Evolutionary conservation across 1,140 invertebrate genomes (phyloP), one percentile per base, ranked within the genome.

Genomic region (Dinothrombium tinctorium): DNA sequence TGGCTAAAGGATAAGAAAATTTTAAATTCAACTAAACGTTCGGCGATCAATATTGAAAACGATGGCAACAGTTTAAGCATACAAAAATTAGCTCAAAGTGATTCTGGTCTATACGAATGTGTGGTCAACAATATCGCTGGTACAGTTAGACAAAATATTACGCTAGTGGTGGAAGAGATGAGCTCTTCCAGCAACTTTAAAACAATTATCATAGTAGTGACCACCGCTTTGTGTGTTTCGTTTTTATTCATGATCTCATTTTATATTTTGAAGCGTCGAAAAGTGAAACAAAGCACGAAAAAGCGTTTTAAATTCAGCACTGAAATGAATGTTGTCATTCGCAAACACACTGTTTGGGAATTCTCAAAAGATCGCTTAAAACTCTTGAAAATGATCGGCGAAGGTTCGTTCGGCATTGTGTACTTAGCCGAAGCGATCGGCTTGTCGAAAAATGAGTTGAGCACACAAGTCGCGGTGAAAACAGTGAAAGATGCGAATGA

Each of bases 401-500:
- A 77, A 26, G 86, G 86, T 33, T 83, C 82, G 4, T 94, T 89
- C 59, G 86, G 84, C 15, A 72, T 83, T 7, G 86, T 94, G 0
- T 70, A 84, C 53, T 87, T 87, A 64, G 86, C 78, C 1, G 25
- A 67, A 65, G 60, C 60, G 8, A 54, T 56, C 37, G 77, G 49
- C 15, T 19, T 49, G 12, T 22, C 31, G 15, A 28, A 40, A 14
- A 26, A 24, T 14, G 45, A 46, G 24, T 8, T 33, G 19, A 28
- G 31, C 26, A 38, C 45, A 21, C 42, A 44, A 9, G 50, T 51
- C 8, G 50, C 50, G 4, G 50, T 51, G 6, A 51, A 51, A 42
- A 52, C 49, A 47, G 25, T 51, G 5, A 51, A 51, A 48, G 47
- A 51, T 23, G 29, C 31, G 20, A 43, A 47, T 14, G 47, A 51